Evolutionary conservation across 2,888 invertebrate species (phyloP).

Genomic region (Diarsia brunnea): DNA sequence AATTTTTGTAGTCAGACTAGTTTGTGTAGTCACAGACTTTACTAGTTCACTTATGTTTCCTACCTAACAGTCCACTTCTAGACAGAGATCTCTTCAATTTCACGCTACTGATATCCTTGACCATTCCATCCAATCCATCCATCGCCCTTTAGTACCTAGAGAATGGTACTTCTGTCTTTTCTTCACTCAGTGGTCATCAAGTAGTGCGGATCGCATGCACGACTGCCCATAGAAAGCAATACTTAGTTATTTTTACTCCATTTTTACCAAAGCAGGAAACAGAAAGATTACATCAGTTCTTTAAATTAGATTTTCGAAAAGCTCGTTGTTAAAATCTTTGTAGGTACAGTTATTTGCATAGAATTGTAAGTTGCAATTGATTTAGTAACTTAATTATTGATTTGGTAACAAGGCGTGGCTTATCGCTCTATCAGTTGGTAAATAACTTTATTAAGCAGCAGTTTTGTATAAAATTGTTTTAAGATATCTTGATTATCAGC

Average conservation of each 20-base stretch:
- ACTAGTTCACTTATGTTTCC: neutral
- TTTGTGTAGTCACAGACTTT: too few species aligned
- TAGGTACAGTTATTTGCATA: conserved; percentile 21
- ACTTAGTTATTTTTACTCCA: conserved; percentile 69
- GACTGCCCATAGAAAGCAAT: conserved; percentile 77
- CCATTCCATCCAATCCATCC: neutral
- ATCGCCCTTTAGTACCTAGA: neutral
- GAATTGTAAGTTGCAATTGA: conserved; percentile 14
- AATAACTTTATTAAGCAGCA: neutral
- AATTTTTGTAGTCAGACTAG: neutral
- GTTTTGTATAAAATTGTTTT: conserved; percentile 6
- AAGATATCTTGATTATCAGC: neutral
- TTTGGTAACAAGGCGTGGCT: conserved; percentile 4
- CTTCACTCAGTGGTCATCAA: conserved; percentile 56
- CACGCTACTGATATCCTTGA: neutral
- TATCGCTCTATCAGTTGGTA: neutral
- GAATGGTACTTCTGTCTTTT: conserved; percentile 20
- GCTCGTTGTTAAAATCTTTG: conserved; percentile 21
- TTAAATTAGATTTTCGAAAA: conserved; percentile 45
- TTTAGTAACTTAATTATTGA: conserved; percentile 25
- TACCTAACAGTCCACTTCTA: neutral
- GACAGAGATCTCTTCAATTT: neutral
- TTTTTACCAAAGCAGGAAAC: conserved; percentile 63
- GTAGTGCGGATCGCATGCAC: conserved; percentile 81
- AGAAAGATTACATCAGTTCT: conserved; percentile 51